phyloP scores from a whole-genome alignment of 2,113 vertebrate species.

The Bombycilla garrulus region DNA sequence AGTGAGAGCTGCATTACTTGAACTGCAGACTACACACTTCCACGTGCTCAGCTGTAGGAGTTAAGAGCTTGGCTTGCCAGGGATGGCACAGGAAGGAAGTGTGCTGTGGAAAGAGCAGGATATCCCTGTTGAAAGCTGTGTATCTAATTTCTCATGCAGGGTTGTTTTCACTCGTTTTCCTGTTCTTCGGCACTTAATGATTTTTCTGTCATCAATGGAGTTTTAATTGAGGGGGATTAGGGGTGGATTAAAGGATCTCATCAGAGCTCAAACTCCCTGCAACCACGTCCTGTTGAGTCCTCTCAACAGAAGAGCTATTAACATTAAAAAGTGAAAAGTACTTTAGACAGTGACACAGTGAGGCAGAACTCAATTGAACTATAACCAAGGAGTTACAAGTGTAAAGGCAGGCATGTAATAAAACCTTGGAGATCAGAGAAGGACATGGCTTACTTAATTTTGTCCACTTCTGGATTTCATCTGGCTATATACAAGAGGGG shows the following conservation, averaged over 20 bases:
- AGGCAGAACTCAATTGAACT: constrained; percentile 27
- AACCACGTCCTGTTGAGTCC: constrained; percentile 67
- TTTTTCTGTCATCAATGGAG: constrained; percentile 69
- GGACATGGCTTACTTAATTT: not conserved
- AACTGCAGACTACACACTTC: not conserved
- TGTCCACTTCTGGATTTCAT: not conserved
- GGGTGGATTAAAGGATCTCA: constrained; percentile 73
- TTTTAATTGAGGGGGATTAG: constrained; percentile 74
- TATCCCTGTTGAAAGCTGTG: not conserved
- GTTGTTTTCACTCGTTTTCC: constrained; percentile 62
- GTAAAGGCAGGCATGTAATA: not conserved
- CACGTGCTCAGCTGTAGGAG: not conserved
- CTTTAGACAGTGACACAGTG: constrained; percentile 17
- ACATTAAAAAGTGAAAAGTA: constrained; percentile 65
- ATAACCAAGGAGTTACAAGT: constrained; percentile 1
- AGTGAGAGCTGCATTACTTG: not conserved
- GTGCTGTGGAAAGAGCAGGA: not conserved
- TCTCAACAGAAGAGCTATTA: constrained; percentile 66
- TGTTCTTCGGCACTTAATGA: constrained; percentile 67
- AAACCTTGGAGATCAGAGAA: not conserved
- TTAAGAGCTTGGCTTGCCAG: not conserved
- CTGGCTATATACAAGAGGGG: not conserved
- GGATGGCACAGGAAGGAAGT: not conserved
- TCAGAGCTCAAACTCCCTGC: constrained; percentile 55
- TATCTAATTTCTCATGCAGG: constrained; percentile 50